phyloP scores from a whole-genome alignment of 2,113 vertebrate species.

The Siniperca chuatsi region DNA sequence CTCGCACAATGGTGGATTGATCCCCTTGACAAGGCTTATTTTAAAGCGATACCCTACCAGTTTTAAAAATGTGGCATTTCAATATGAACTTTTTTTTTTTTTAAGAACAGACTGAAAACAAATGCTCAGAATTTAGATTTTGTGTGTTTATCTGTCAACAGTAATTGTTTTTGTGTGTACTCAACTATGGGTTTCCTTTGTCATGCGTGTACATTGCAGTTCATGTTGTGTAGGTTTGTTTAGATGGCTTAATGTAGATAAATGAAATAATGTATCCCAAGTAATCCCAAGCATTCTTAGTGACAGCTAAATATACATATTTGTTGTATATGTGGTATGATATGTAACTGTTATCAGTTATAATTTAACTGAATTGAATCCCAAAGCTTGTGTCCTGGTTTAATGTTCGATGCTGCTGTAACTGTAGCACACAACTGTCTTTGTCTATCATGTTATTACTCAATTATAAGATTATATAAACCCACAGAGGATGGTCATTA shows the following conservation, averaged over 20 bases:
- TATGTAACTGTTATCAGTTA: neutral
- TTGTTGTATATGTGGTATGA: neutral
- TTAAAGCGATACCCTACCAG: too few species aligned
- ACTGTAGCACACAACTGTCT: neutral
- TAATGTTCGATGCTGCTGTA: neutral
- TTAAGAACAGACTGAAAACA: too few species aligned
- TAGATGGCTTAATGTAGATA: neutral
- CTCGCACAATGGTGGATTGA: too few species aligned
- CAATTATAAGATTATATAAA: neutral
- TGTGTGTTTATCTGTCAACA: too few species aligned
- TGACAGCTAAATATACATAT: neutral
- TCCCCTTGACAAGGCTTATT: too few species aligned
- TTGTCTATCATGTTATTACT: neutral
- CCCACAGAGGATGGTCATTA: neutral
- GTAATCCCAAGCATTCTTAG: neutral
- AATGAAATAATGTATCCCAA: too few species aligned
- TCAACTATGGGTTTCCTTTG: neutral
- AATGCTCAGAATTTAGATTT: too few species aligned
- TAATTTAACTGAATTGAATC: neutral
- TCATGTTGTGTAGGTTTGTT: neutral
- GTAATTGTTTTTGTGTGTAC: neutral
- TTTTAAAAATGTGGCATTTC: too few species aligned
- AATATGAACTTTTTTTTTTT: too few species aligned
- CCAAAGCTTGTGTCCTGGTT: neutral
- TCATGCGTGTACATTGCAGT: neutral